Base-by-base conservation (phyloP, 2,888 invertebrate species). In the Orthosia cruda region DNA sequence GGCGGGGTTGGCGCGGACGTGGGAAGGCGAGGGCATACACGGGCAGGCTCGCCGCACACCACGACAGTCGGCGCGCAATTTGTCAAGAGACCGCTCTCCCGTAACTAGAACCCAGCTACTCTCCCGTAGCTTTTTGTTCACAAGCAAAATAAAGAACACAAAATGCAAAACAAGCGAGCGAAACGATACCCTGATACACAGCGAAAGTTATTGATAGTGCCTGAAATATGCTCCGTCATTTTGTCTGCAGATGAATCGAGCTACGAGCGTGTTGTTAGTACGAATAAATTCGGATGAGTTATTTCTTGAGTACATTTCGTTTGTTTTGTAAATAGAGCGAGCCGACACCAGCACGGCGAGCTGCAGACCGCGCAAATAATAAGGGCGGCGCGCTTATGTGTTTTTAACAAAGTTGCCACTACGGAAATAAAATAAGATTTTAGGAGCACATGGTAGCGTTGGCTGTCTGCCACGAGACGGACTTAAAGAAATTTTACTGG, bases 401-500 rank as follows among this genome's bases (percentile, higher is more conserved):
- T 90, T 89, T 90, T 91, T 89, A 91, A 91, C 90, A 87, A 92
- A 91, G 88, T 90, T 89, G 83, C 90, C 76, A 84, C 84, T 87
- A 81, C 85, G 69, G 87, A 85, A 88, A 92, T 90, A 89, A 91
- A 92, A 92, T 90, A 86, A 89, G 87, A 91, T 92, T 94, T 91
- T 89, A 90, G 90, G 83, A 92, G 89, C 92, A 92, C 89, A 92
- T 91, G 91, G 91, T 87, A 88, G 87, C 85, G 91, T 93, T 95
- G 95, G 95, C 94, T 81, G 88, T 66, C 86, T 93, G 95, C 95
- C 95, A 95, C 88, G 86, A 89, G 91, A 89, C 88, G 86, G 92
- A 91, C 91, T 93, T 94, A 93, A 92, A 93, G 93, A 92, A 94
- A 94, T 95, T 95, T 94, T 95, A 95, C 92, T 91, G 91, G 90